A percentile compares a stretch with the other conserved stretches of the same genome.
phyloP scores from a whole-genome alignment of 2,888 invertebrate genomes.

The Trilocha varians region DNA sequence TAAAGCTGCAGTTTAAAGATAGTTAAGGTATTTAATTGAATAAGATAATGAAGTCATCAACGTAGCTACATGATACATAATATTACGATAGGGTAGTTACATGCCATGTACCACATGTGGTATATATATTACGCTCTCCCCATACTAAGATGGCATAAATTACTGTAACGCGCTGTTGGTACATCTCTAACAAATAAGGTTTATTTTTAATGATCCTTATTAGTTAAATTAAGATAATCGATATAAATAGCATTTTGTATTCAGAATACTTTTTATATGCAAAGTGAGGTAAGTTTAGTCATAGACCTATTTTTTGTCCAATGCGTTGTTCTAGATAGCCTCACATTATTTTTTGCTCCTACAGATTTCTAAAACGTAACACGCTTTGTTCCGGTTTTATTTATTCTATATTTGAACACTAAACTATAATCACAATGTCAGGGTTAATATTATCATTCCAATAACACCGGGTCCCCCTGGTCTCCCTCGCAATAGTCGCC shows the following conservation, averaged over 20 bases:
- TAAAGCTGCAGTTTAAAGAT: too few species aligned
- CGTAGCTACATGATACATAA: too few species aligned
- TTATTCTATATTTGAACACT: background rate
- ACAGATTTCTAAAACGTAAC: slow-evolving; percentile 8
- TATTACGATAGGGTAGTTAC: too few species aligned
- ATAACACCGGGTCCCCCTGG: slow-evolving; percentile 39
- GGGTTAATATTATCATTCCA: slow-evolving; percentile 45
- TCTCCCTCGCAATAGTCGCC: slow-evolving; percentile 37
- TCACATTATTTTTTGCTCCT: background rate
- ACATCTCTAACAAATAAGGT: slow-evolving; percentile 15
- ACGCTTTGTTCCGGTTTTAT: slow-evolving; percentile 15
- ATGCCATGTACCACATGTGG: background rate
- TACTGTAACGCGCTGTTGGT: slow-evolving; percentile 6
- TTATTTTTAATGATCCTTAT: slow-evolving; percentile 23
- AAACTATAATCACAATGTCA: slow-evolving; percentile 24
- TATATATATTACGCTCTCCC: background rate
- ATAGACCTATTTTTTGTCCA: background rate
- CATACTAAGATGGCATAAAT: background rate
- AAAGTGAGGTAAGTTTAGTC: background rate
- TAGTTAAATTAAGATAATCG: slow-evolving; percentile 15
- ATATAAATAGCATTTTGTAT: too few species aligned
- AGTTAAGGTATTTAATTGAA: too few species aligned
- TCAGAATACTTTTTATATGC: too few species aligned
- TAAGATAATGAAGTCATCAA: too few species aligned
- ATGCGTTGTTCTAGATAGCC: background rate